Evolutionary conservation across 2,888 invertebrate species (phyloP).

Genomic region (Apamea anceps): DNA sequence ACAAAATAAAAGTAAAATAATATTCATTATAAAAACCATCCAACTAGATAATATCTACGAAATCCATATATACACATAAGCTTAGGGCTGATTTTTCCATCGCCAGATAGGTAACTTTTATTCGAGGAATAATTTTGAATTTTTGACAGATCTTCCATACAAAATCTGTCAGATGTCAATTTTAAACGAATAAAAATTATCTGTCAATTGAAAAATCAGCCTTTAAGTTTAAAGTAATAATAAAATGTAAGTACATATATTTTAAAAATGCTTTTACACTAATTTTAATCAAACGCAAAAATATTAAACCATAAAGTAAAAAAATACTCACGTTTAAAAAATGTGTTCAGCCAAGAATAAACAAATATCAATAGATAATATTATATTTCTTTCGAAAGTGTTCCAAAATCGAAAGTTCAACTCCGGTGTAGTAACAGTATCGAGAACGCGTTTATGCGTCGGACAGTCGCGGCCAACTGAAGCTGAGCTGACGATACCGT

Average conservation of each 20-base stretch:
- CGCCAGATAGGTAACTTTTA: too few relatives aligned
- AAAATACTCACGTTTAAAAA: slow-evolving; percentile 35
- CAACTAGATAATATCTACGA: too few relatives aligned
- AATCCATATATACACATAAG: too few relatives aligned
- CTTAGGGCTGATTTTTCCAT: too few relatives aligned
- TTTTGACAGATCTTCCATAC: too few relatives aligned
- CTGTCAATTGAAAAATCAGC: too few relatives aligned
- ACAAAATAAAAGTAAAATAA: too few relatives aligned
- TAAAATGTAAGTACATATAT: neutral
- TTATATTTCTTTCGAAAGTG: slow-evolving; percentile 34
- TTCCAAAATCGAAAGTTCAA: slow-evolving; percentile 45
- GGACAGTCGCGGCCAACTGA: slow-evolving; percentile 62
- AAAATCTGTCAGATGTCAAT: too few relatives aligned
- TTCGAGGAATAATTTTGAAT: too few relatives aligned
- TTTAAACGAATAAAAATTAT: too few relatives aligned
- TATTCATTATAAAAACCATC: too few relatives aligned
- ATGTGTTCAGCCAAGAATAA: slow-evolving; percentile 12
- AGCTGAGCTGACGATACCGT: slow-evolving; percentile 49
- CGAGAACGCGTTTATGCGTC: slow-evolving; percentile 56
- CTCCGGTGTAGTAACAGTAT: slow-evolving; percentile 20
- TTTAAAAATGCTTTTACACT: neutral
- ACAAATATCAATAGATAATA: slow-evolving; percentile 17
- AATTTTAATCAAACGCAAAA: neutral
- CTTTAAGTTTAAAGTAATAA: too few relatives aligned
- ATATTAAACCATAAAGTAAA: neutral